These are phyloP conservation scores for Silvanus unidentatus DNA, from an alignment of 2,888 invertebrate genomes.

Conservation along the genomic window DNA sequence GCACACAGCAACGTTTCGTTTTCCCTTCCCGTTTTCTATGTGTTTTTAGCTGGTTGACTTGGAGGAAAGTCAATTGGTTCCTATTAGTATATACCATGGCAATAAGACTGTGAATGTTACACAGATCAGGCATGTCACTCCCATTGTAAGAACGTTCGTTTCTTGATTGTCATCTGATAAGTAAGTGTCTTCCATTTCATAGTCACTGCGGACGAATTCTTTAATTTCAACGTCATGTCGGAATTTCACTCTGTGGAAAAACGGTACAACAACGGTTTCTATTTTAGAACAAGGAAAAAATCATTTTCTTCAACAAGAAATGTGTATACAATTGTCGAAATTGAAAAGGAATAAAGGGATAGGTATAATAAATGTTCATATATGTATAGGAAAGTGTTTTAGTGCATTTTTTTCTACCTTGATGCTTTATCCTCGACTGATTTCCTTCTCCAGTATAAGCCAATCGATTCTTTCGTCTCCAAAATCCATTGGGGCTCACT, in stretches of 20 bases:
- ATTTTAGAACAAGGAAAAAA: too few species aligned
- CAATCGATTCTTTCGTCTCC: conserved; percentile 41
- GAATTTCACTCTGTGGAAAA: conserved; percentile 48
- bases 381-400: too few species aligned
- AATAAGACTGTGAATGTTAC: conserved; percentile 49
- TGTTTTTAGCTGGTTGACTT: too few species aligned
- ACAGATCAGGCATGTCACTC: conserved; percentile 49
- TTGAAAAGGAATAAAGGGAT: too few species aligned
- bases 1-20: too few species aligned
- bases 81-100: conserved; percentile 49
- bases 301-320: too few species aligned
- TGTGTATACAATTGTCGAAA: too few species aligned
- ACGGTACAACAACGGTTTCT: not conserved
- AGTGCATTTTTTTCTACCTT: conserved; percentile 33
- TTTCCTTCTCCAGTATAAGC: conserved; percentile 43
- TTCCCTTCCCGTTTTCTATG: too few species aligned
- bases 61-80: conserved; percentile 24
- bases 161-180: conserved; percentile 25
- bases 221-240: conserved; percentile 52
- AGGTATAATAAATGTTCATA: too few species aligned
- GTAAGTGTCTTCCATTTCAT: conserved; percentile 45
- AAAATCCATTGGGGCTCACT: conserved; percentile 45
- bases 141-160: conserved; percentile 45
- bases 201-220: conserved; percentile 49
- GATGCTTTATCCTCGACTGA: conserved; percentile 31